phyloP scores from a whole-genome alignment of 2,888 invertebrate species.

The Acheta domesticus region DNA sequence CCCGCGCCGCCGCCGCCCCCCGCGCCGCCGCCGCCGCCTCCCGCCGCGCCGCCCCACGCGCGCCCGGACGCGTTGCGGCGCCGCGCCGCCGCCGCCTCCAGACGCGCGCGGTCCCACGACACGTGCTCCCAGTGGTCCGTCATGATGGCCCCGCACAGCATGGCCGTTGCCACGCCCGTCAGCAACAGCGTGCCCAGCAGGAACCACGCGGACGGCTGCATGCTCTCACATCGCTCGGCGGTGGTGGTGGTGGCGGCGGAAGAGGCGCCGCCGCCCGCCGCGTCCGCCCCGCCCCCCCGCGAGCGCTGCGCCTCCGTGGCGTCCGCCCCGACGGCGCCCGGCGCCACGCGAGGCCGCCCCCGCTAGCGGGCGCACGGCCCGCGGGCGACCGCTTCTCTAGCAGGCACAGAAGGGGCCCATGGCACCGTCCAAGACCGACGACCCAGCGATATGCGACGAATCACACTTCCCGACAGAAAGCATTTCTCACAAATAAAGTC shows the following conservation, averaged over 20 bases:
- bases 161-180: slow-evolving; percentile 73
- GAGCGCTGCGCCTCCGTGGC: not conserved
- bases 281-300: not conserved
- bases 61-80: slow-evolving; percentile 51
- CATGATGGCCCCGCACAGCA: slow-evolving; percentile 82
- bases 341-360: not conserved
- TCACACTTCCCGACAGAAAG: too few species aligned
- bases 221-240: not conserved
- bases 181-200: slow-evolving; percentile 62
- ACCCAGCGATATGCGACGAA: too few species aligned
- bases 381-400: not conserved
- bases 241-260: not conserved
- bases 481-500: too few species aligned
- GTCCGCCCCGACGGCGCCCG: not conserved
- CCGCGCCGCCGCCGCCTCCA: slow-evolving; percentile 47
- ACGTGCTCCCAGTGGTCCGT: slow-evolving; percentile 90
- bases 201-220: slow-evolving; percentile 64
- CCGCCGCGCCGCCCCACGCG: slow-evolving; percentile 82
- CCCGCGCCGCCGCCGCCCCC: slow-evolving; percentile 67
- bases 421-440: too few species aligned
- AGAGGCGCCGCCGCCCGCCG: not conserved
- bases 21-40: slow-evolving; percentile 84
- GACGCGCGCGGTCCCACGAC: slow-evolving; percentile 66
- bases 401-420: too few species aligned
- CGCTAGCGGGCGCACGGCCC: not conserved